Evolutionary conservation across 2,113 vertebrate species (phyloP), one percentile per base, ranked within the genome.

Genomic region (Polypterus senegalus): DNA sequence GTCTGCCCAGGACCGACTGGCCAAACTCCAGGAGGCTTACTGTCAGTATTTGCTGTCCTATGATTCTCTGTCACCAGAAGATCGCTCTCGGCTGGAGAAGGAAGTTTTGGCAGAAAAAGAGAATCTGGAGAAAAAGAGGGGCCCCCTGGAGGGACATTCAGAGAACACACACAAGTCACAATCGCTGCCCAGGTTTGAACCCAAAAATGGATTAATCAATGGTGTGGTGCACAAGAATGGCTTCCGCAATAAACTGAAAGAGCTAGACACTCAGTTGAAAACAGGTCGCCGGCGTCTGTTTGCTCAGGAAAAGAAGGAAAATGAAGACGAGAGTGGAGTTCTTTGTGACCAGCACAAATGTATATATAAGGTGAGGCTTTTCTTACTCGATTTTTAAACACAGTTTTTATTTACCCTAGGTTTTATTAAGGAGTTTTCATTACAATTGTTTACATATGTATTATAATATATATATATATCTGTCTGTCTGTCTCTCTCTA

Each of bases 1-100:
- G 79, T 95, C 93, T 7, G 96, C 96, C 73, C 96, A 99, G 88
- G 96, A 98, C 83, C 90, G 96, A 58, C 86, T 99, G 82, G 96
- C 94, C 77, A 99, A 99, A 83, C 84, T 99, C 61, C 96, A 99
- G 84, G 95, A 99, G 78, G 95, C 93, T 52, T 98, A 99, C 80
- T 96, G 97, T 79, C 95, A 98, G 84, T 99, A 95, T 83, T 87
- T 99, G 80, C 92, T 99, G 66, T 97, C 95, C 69, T 99, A 97
- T 0, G 96, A 99, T 81, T 91, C 92, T 58, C 88, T 99, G 65
- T 84, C 87, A 55, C 76, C 87, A 0, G 92, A 97, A 75, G 94
- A 97, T 83, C 93, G 91, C 77, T 82, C 88, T 58, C 80, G 76
- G 63, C 90, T 98, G 76, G 91, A 91, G 83, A 82, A 81, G 61